Base-by-base conservation (phyloP, 2,888 invertebrate genomes). In the Agrochola litura region DNA sequence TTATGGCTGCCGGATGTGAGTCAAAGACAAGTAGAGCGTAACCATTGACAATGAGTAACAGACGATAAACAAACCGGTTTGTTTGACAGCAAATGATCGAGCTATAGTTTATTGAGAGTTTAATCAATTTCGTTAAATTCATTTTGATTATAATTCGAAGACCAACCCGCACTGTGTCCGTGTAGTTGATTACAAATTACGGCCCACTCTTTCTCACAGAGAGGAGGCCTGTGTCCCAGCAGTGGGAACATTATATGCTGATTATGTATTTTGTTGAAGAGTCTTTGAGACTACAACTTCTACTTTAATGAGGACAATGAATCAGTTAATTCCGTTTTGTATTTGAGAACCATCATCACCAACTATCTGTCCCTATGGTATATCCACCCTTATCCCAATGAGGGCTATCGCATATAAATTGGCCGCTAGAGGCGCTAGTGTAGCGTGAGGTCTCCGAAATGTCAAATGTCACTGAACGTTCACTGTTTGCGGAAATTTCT, bases 11-110 rank as follows among this genome's bases (percentile, higher is more conserved):
- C 86, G 86, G 86, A 86, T 79, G 73, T 46, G 78, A 77, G 76
- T 52, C 83, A 85, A 25, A 85, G 79, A 76, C 83, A 87, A 86
- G 79, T 85, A 70, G 85, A 86, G 81, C 86, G 85, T 54, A 64
- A 72, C 83, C 85, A 87, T 77, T 66, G 80, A 85, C 83, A 86
- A 85, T 86, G 82, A 75, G 66, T 30, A 30, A n/a, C 41, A 65
- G 73, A 76, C 43, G 81, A 85, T 86, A 86, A 86, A 80, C 68
- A 64, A 83, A 81, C 83, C 10, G 65, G 85, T 86, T 80, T 41
- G 19, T 37, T 58, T 76, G 68, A 72, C 69, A 49, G 58, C 16
- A 8, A 75, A 37, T 22, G 56, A 60, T 61, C 8, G 8, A 56
- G 5, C 2, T 61, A 2, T 19, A 66, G 19, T 78, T 78, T 77